A percentile compares a stretch with the other conserved stretches of the same genome.
These are phyloP conservation scores for Pipistrellus kuhlii DNA, from an alignment of 2,797 vertebrate genomes.

Conservation along the genomic window DNA sequence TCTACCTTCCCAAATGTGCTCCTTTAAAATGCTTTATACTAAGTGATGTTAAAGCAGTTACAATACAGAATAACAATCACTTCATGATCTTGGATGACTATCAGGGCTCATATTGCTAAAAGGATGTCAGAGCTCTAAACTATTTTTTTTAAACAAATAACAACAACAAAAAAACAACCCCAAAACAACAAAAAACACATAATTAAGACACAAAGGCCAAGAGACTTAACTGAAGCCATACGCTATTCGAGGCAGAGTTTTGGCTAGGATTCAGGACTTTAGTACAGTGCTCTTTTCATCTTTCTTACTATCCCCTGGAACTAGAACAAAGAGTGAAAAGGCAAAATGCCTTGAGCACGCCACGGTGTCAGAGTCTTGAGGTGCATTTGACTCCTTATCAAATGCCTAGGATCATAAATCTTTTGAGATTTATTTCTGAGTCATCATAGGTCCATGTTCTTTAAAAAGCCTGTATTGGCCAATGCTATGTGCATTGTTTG, in stretches of 20 bases:
- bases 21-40: conserved; percentile 7
- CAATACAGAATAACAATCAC: not conserved
- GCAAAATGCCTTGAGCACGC: not conserved
- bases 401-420: conserved; percentile 8
- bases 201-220: conserved; percentile 28
- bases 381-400: conserved; percentile 10
- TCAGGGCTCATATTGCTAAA: not conserved
- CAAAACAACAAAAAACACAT: not conserved
- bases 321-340: not conserved
- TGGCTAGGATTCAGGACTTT: conserved; percentile 34
- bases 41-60: not conserved
- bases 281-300: not conserved
- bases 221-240: not conserved
- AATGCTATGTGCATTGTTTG: not conserved
- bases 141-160: not conserved
- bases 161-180: not conserved
- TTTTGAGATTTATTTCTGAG: conserved; percentile 37
- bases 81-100: not conserved
- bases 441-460: not conserved
- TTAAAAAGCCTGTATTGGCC: not conserved
- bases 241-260: not conserved
- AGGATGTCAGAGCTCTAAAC: not conserved
- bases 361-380: conserved; percentile 4
- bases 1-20: not conserved
- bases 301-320: not conserved